Evolutionary conservation across 2,797 vertebrate species (phyloP).

Genomic region (Centroberyx gerrardi): DNA sequence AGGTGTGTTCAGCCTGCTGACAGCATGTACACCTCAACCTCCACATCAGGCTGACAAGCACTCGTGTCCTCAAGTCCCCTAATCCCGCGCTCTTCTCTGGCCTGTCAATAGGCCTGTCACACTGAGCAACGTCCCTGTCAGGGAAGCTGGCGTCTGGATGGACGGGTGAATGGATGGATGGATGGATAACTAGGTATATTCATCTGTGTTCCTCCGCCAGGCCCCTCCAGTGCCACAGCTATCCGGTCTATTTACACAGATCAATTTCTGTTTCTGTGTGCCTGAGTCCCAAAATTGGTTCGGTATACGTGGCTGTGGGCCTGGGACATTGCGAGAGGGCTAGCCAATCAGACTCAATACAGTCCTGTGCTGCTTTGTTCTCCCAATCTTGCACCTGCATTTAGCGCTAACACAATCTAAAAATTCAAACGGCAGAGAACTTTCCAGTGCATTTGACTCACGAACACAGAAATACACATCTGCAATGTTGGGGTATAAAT

Average conservation of each 20-base stretch:
- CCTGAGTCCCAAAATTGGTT: slow-evolving; percentile 49
- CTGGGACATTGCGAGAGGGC: slow-evolving; percentile 29
- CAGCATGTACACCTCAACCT: slow-evolving; percentile 32
- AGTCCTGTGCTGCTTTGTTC: slow-evolving; percentile 43
- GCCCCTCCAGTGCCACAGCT: slow-evolving; percentile 38
- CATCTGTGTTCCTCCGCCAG: slow-evolving; percentile 25
- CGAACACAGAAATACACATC: slow-evolving; percentile 21
- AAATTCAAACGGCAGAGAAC: slow-evolving; percentile 40
- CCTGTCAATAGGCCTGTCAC: slow-evolving; percentile 73
- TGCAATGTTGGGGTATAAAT: slow-evolving; percentile 29
- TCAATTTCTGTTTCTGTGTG: slow-evolving; percentile 63
- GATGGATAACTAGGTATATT: slow-evolving; percentile 58
- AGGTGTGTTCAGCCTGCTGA: slow-evolving; percentile 51
- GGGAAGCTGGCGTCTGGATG: slow-evolving; percentile 41
- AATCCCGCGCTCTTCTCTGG: slow-evolving; percentile 53
- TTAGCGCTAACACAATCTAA: slow-evolving; percentile 42
- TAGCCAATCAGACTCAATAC: slow-evolving; percentile 26
- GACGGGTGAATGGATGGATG: slow-evolving; percentile 47
- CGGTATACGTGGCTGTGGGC: slow-evolving; percentile 26
- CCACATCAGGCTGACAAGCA: slow-evolving; percentile 57
- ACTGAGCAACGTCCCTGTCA: slow-evolving; percentile 59
- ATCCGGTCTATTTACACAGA: slow-evolving; percentile 60
- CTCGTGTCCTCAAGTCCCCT: slow-evolving; percentile 60
- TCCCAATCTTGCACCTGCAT: slow-evolving; percentile 41
- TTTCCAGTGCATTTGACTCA: slow-evolving; percentile 30